Base-by-base conservation (phyloP, 2,888 invertebrate genomes). In the Mesorhabditis belari region DNA sequence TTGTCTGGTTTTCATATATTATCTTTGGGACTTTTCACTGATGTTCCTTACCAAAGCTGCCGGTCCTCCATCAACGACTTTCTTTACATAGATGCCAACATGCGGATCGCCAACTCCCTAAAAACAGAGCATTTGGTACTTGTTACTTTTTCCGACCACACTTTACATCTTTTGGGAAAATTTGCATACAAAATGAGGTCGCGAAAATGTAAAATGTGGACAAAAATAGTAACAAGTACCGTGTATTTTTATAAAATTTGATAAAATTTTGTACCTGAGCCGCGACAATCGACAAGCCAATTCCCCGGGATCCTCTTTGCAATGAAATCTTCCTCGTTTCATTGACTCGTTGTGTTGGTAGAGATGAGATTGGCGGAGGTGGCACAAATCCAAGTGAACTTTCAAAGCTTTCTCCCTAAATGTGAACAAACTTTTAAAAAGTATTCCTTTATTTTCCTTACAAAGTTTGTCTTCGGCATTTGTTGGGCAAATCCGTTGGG, bases 211-310 rank as follows among this genome's bases (percentile, higher is more conserved):
- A 55, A 55, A 55, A 55, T n/a, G 12, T 21, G 21, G 12, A 52
- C 17, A 52, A 44, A 44, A n/a, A 44, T 44, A 12, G n/a, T 44
- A 44, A 17, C n/a, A 17, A 17, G 44, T 44, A 44, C 12, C 12
- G 12, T 44, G 17, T 17, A 17, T 17, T 44, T 12, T 44, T 17
- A n/a, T 12, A 12, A 44, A 17, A 17, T 44, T 44, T n/a, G 17
- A 27, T 29, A 52, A 24, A 23, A 62, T 26, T 17, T 77, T 82
- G 79, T 80, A 90, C 90, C 87, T 93, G 93, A 26, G 96, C 96
- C 9, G 96, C 96, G 3, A 98, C 95, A 77, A 98, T 98, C 80
- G 94, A 95, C 75, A 98, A 87, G 12, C 98, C 98, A 90, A 98
- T 94, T 67, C 96, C 95, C 67, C 95, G 70, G 66, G 90, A 88